These are phyloP conservation scores for Stegostoma tigrinum DNA, from an alignment of 2,113 vertebrate genomes.

Conservation along the genomic window DNA sequence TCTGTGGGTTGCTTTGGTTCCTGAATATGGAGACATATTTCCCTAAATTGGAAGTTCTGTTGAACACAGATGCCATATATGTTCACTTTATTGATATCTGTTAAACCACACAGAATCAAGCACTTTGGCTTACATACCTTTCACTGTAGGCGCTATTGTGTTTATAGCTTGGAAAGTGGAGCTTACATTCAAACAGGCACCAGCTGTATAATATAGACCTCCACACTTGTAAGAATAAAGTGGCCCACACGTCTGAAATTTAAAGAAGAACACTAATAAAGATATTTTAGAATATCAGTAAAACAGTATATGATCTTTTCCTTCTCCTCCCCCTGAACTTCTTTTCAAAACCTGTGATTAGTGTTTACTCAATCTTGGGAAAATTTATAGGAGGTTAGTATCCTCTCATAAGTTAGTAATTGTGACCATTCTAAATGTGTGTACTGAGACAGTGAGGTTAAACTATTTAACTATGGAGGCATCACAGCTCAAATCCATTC, in stretches of 20 bases:
- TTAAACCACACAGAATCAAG: conserved; percentile 42
- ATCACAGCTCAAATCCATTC: background rate
- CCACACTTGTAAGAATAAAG: conserved; percentile 93
- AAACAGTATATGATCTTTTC: background rate
- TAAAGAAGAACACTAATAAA: conserved; percentile 29
- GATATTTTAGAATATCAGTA: background rate
- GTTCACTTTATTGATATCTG: conserved; percentile 40
- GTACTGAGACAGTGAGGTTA: background rate
- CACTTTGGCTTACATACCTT: conserved; percentile 64
- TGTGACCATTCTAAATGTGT: background rate
- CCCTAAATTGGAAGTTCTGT: conserved; percentile 69
- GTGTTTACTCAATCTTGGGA: too few species aligned
- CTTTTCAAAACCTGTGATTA: background rate
- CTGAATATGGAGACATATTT: conserved; percentile 42
- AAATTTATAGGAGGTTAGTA: background rate
- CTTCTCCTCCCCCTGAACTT: background rate
- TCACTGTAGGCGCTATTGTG: conserved; percentile 72
- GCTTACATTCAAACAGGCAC: conserved; percentile 88
- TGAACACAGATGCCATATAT: background rate
- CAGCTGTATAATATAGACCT: conserved; percentile 80
- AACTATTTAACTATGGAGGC: background rate
- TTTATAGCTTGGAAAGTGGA: conserved; percentile 77
- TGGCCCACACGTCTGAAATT: conserved; percentile 83
- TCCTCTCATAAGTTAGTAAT: background rate
- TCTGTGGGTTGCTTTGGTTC: background rate